Evolutionary conservation across 2,797 vertebrate genomes (phyloP).

Genomic region (Darevskia mixta): DNA sequence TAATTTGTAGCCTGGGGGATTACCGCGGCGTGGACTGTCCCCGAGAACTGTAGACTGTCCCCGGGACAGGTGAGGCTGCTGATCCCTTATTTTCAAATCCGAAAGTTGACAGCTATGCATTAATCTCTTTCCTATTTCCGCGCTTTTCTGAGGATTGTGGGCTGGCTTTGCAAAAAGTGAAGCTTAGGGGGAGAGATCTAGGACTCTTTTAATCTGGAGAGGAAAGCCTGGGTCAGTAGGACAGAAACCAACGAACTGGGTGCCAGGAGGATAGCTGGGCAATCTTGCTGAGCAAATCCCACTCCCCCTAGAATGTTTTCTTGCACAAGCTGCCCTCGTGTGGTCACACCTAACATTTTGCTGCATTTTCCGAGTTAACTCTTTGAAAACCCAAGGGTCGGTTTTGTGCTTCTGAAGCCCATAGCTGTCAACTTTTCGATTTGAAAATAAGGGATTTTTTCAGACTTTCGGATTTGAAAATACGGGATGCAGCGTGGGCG

Average conservation of each 20-base stretch:
- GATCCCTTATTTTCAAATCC: too few relatives aligned
- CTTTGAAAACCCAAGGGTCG: neutral
- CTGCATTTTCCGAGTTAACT: neutral
- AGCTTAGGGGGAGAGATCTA: neutral
- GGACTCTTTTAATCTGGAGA: neutral
- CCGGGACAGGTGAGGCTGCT: too few relatives aligned
- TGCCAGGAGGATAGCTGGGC: neutral
- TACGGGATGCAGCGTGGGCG: too few relatives aligned
- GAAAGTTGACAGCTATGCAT: too few relatives aligned
- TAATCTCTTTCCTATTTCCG: neutral
- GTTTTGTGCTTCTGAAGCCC: neutral
- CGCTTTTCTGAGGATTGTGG: neutral
- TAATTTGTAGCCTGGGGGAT: too few relatives aligned
- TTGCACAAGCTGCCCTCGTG: neutral
- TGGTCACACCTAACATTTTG: neutral
- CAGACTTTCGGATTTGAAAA: too few relatives aligned
- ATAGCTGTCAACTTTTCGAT: too few relatives aligned
- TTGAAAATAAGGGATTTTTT: too few relatives aligned
- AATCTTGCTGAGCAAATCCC: neutral
- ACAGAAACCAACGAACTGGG: neutral
- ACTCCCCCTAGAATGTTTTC: neutral
- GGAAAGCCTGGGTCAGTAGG: neutral
- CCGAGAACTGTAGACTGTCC: too few relatives aligned
- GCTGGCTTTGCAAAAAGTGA: neutral
- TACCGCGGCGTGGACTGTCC: too few relatives aligned